Base-by-base conservation (phyloP, 2,888 invertebrate species). In the Troides oblongomaculatus region DNA sequence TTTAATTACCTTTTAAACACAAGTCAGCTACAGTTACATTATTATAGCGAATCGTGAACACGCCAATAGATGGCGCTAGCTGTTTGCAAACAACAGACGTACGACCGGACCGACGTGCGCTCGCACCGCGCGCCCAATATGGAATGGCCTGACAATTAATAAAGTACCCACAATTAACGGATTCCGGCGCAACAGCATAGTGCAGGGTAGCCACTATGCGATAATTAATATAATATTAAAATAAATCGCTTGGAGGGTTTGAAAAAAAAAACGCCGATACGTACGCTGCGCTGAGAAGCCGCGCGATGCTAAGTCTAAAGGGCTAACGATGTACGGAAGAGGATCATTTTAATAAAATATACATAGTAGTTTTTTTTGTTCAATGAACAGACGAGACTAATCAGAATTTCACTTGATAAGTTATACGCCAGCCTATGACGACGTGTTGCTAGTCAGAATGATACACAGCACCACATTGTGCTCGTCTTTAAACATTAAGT, bases 201-300 rank as follows among this genome's bases (percentile, higher is more conserved):
- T 17, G 23, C 8, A 50, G 23, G 10, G n/a, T 23, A 67, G 67
- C 67, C 70, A 64, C 56, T 78, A 73, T 79, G 78, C 78, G 75
- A 74, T 85, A 81, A 84, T 85, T 84, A 82, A 82, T 84, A 84
- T 83, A 81, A 84, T 86, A 84, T 81, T 82, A 84, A 81, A 80
- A 84, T 86, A 86, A 84, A 84, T 82, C 80, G 78, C 72, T 64
- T 67, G 74, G 62, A 57, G 62, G 62, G 65, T 17, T 66, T 36
- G 68, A n/a, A 64, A 53, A 71, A 76, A 77, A 80, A 78, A 79
- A 70, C 63, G 65, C 70, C 73, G 74, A 74, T 76, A 77, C 72
- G 73, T 71, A 69, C 74, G 70, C 69, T 73, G 73, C 70, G 74
- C 69, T 66, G 70, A 71, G 72, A 66, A 70, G 69, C 69, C 70